These are phyloP conservation scores for Watsonalla binaria DNA, from an alignment of 2,888 invertebrate genomes.

Conservation along the genomic window DNA sequence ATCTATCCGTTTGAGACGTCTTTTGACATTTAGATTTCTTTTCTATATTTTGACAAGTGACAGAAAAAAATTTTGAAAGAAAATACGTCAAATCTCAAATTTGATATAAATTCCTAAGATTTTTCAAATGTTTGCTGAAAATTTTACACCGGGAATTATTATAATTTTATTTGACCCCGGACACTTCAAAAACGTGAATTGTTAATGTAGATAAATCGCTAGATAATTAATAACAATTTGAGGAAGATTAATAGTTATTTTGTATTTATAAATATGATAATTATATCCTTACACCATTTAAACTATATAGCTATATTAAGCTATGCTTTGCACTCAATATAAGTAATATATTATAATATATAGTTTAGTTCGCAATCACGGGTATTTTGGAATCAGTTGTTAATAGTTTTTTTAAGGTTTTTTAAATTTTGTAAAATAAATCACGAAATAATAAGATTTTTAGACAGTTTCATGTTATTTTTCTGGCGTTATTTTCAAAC, in stretches of 20 bases:
- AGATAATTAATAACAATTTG: conserved; percentile 54
- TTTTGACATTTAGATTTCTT: too few relatives aligned
- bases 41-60: too few relatives aligned
- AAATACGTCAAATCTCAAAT: neutral
- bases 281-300: neutral
- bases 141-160: neutral
- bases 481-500: neutral
- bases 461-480: too few relatives aligned
- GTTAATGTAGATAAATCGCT: conserved; percentile 29
- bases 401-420: neutral
- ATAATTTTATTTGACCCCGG: neutral
- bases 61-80: too few relatives aligned
- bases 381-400: neutral
- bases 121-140: too few relatives aligned
- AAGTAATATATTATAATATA: neutral
- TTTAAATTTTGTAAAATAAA: neutral
- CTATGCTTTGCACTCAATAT: conserved; percentile 31
- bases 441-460: too few relatives aligned
- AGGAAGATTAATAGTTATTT: conserved; percentile 40
- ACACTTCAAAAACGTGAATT: conserved; percentile 18
- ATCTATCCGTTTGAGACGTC: neutral
- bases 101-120: too few relatives aligned
- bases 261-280: conserved; percentile 12
- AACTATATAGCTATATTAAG: conserved; percentile 9
- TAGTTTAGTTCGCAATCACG: neutral